Evolutionary conservation across 1,140 invertebrate species (phyloP).

Genomic region (Neodiprion virginianus): DNA sequence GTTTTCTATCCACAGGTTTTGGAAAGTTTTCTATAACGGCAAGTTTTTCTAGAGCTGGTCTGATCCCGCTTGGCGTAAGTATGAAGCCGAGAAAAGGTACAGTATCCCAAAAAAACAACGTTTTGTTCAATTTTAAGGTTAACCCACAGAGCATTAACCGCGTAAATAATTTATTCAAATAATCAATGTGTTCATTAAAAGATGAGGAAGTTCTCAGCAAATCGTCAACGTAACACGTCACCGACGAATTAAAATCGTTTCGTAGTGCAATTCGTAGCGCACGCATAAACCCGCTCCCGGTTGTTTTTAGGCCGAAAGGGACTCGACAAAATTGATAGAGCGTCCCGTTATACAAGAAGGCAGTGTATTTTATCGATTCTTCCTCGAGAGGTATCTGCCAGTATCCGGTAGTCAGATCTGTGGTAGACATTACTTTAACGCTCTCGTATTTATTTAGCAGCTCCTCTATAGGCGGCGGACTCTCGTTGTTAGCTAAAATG

Average conservation of each 20-base stretch:
- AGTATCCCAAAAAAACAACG: conserved; percentile 18
- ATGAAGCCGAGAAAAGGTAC: conserved; percentile 43
- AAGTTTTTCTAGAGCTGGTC: conserved; percentile 10
- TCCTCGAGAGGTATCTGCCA: conserved; percentile 45
- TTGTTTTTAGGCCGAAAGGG: conserved; percentile 47
- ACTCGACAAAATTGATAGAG: conserved; percentile 43
- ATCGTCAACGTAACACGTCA: neutral
- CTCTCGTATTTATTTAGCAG: neutral
- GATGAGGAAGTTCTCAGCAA: neutral
- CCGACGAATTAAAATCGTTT: neutral
- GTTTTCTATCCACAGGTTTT: neutral
- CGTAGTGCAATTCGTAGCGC: neutral
- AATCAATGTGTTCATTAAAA: neutral
- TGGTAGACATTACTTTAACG: conserved; percentile 29
- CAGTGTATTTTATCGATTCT: conserved; percentile 42
- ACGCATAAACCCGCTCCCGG: conserved; percentile 43
- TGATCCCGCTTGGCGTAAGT: conserved; percentile 18
- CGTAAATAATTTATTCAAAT: conserved; percentile 27
- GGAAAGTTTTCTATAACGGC: neutral
- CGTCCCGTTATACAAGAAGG: conserved; percentile 40
- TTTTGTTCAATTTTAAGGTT: conserved; percentile 21
- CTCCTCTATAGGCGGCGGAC: conserved; percentile 34
- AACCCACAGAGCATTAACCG: neutral
- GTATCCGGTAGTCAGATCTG: conserved; percentile 45
- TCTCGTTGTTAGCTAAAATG: conserved; percentile 36